These are phyloP conservation scores for Phengaris alcon DNA, from an alignment of 2,888 invertebrate genomes.

Conservation along the genomic window DNA sequence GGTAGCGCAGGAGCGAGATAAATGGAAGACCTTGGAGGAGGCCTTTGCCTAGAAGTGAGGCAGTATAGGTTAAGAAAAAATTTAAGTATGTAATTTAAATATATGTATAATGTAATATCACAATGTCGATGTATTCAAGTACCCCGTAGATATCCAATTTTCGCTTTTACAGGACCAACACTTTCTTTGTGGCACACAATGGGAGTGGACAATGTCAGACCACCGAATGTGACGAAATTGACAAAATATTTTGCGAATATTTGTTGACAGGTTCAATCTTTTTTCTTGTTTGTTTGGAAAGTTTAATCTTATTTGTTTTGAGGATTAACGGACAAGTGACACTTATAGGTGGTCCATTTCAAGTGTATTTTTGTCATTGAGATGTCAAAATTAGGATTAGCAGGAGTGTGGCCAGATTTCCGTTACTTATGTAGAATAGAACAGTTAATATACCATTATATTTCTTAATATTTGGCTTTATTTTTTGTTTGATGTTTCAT, in stretches of 20 bases:
- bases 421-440: neutral
- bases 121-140: slow-evolving; percentile 36
- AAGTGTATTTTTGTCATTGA: neutral
- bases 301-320: slow-evolving; percentile 50
- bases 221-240: slow-evolving; percentile 69
- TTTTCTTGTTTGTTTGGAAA: slow-evolving; percentile 47
- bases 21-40: no score
- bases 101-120: neutral
- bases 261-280: slow-evolving; percentile 54
- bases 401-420: neutral
- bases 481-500: neutral
- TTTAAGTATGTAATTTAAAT: no score
- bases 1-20: no score
- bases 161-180: slow-evolving; percentile 42
- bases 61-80: no score
- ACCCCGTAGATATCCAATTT: slow-evolving; percentile 71
- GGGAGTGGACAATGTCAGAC: slow-evolving; percentile 43
- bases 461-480: neutral
- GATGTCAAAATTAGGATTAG: slow-evolving; percentile 6
- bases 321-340: slow-evolving; percentile 32
- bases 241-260: slow-evolving; percentile 70
- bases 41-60: no score
- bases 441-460: neutral
- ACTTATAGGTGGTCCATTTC: slow-evolving; percentile 31
- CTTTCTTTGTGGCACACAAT: slow-evolving; percentile 16